Conservation (phyloP, 2,888 invertebrate species). For the Calameuta pallipes region DNA sequence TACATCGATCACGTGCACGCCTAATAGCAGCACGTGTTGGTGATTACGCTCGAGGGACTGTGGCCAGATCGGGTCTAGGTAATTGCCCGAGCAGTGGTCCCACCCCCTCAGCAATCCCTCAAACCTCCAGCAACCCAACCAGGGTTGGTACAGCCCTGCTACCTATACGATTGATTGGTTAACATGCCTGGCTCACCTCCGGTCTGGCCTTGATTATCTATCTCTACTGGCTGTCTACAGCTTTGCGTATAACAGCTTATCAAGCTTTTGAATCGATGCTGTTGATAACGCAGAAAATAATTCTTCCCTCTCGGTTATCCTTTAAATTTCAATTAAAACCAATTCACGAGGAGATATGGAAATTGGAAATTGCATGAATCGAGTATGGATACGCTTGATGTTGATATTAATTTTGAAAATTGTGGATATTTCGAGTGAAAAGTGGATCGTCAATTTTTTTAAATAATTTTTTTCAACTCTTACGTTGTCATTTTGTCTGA, state of each 20-base stretch:
- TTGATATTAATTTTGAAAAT: neutral
- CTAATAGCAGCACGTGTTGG: slow-evolving; percentile 61
- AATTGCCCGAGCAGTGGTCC: slow-evolving; percentile 50
- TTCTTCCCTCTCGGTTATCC: slow-evolving; percentile 15
- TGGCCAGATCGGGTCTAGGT: slow-evolving; percentile 56
- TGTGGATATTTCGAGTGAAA: too few species aligned
- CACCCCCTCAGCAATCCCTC: slow-evolving; percentile 24
- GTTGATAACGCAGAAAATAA: neutral
- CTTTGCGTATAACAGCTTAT: slow-evolving; percentile 15
- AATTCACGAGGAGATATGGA: neutral
- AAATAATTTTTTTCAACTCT: slow-evolving; percentile 13
- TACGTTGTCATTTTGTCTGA: slow-evolving; percentile 6
- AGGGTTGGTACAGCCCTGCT: slow-evolving; percentile 34
- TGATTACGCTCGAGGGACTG: slow-evolving; percentile 60
- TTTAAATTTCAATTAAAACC: neutral
- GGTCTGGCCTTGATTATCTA: slow-evolving; percentile 55
- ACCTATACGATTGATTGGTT: slow-evolving; percentile 56
- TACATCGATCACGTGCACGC: slow-evolving; percentile 59
- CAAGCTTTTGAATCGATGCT: neutral
- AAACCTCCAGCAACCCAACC: slow-evolving; percentile 24
- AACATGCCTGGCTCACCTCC: slow-evolving; percentile 53
- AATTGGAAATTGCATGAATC: neutral
- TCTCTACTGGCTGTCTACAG: slow-evolving; percentile 46
- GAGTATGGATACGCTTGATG: neutral
- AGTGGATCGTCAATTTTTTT: too few species aligned